Conservation (phyloP, 2,888 invertebrate species). For the Cantharis flavilabris region DNA sequence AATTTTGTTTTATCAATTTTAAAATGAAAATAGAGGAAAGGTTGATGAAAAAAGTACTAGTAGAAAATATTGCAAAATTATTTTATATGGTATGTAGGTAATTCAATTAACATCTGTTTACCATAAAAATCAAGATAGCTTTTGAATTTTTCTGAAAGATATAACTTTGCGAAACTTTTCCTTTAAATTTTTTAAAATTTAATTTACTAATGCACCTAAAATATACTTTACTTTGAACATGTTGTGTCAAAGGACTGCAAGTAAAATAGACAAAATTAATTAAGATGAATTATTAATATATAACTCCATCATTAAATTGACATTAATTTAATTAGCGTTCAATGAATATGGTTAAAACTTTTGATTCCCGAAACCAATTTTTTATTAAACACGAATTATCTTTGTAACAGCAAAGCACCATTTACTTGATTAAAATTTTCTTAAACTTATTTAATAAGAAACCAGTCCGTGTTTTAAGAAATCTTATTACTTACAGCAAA, state of each 20-base stretch:
- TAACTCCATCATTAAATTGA: not conserved
- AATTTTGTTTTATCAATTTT: too few species aligned
- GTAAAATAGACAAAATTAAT: not conserved
- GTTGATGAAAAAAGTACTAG: too few species aligned
- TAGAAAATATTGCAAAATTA: too few species aligned
- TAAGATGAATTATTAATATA: not conserved
- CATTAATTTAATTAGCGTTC: not conserved
- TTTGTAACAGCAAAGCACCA: not conserved
- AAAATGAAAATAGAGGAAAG: too few species aligned
- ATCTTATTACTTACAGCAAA: not conserved
- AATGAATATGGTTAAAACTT: not conserved
- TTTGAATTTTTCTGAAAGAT: not conserved
- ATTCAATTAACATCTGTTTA: not conserved
- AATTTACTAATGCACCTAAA: not conserved
- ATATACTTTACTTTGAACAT: not conserved
- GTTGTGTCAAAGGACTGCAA: not conserved
- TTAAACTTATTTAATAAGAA: not conserved
- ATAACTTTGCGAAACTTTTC: not conserved
- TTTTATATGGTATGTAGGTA: not conserved
- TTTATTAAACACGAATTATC: not conserved
- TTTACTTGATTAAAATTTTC: not conserved
- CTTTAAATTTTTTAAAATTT: not conserved
- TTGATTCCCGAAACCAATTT: not conserved
- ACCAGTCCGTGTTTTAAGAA: not conserved
- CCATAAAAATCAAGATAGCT: not conserved